Conservation (phyloP, 2,797 vertebrate species). For the Halcyon badia region DNA sequence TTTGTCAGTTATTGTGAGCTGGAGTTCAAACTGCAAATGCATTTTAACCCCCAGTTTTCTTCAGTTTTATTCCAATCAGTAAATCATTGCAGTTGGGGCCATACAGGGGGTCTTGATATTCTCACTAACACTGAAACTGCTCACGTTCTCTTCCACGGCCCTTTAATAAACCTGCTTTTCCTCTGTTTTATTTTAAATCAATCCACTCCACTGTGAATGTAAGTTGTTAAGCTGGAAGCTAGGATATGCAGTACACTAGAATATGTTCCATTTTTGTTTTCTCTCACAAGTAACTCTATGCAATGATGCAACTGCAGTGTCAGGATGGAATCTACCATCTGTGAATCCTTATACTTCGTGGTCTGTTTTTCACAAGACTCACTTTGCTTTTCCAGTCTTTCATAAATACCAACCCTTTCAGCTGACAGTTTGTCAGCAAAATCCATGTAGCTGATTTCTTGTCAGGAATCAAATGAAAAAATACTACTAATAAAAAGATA, state of each 20-base stretch:
- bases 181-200: background rate
- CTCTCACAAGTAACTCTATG: background rate
- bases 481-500: background rate
- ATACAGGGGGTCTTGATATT: rapidly evolving
- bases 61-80: background rate
- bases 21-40: background rate
- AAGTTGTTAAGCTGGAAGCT: background rate
- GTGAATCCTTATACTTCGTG: background rate
- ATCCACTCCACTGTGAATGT: background rate
- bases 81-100: rapidly evolving
- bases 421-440: background rate
- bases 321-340: background rate
- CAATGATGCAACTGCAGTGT: background rate
- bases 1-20: background rate
- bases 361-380: background rate
- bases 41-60: background rate
- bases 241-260: rapidly evolving
- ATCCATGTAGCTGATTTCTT: background rate
- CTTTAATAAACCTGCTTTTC: background rate
- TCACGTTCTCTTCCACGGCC: background rate
- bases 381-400: background rate
- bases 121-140: background rate
- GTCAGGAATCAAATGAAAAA: background rate
- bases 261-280: background rate
- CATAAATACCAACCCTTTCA: background rate